Base-by-base conservation (phyloP, 2,888 invertebrate species). In the Cheilosia scutellata region DNA sequence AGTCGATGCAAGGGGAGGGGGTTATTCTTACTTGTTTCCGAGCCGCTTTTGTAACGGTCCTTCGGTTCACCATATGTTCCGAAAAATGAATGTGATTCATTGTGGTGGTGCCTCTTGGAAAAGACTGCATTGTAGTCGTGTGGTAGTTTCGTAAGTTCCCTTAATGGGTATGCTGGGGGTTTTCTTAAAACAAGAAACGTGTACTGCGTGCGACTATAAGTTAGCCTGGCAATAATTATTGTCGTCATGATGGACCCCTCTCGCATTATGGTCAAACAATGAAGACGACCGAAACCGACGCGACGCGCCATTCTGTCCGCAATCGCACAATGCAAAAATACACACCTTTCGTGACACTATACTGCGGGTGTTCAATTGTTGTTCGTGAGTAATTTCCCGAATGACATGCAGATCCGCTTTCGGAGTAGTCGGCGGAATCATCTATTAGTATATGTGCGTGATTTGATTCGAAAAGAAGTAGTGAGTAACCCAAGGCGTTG, bases 341-440 rank as follows among this genome's bases (percentile, higher is more conserved):
- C 51, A 82, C 82, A 83, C 72, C 82, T 84, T 42, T 84, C 62
- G 75, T 84, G 80, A 63, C 65, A 70, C 47, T 42, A 20, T 20
- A 51, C 25, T 51, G 74, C 70, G 57, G 42, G 65, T 53, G 47
- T 71, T 66, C 49, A 70, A 65, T 75, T 70, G 60, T 16, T 60
- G 53, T 33, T 84, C 84, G 84, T 84, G 80, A 84, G 75, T 80
- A 80, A 80, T 84, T 76, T 80, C 80, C 80, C 84, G 80, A 75
- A 80, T 80, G 70, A 60, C 66, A 65, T 79, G 63, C 70, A 75
- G 75, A 84, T 84, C 84, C 84, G 84, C 79, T 75, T 84, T 79
- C 37, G 20, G 57, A 7, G 33, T 25, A 20, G 20, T 20, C 20
- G 20, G 2, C 68, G 70, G 47, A 25, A 42, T 37, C 3, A 11